Conservation (phyloP, 1,140 invertebrate species). For the Rhynchophorus ferrugineus region DNA sequence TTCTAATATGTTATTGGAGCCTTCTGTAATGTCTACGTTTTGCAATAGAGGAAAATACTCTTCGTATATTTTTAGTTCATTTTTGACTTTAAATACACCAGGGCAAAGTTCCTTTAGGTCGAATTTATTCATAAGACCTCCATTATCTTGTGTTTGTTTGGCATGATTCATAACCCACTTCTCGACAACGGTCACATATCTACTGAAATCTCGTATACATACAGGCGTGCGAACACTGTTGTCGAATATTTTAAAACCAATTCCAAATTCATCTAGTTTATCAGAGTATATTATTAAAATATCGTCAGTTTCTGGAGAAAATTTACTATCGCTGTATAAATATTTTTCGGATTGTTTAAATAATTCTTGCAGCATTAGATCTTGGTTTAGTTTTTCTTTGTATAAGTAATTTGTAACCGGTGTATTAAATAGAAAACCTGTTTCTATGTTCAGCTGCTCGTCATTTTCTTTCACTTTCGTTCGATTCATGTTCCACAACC, state of each 20-base stretch:
- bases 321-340: constrained; percentile 15
- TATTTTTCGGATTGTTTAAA: constrained; percentile 17
- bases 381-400: constrained; percentile 21
- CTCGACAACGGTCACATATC: constrained; percentile 19
- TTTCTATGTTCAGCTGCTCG: too few relatives aligned
- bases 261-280: constrained; percentile 26
- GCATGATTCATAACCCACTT: constrained; percentile 20
- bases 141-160: constrained; percentile 6
- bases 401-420: constrained; percentile 19
- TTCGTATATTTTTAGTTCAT: constrained; percentile 17
- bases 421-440: constrained; percentile 18
- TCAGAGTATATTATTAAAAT: constrained; percentile 25
- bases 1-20: constrained; percentile 9
- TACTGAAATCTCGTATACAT: constrained; percentile 30
- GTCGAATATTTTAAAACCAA: constrained; percentile 19
- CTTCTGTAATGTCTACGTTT: too few relatives aligned
- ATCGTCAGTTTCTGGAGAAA: constrained; percentile 22
- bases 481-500: constrained; percentile 14
- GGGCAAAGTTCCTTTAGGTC: constrained; percentile 15
- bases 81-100: constrained; percentile 16
- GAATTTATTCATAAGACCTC: constrained; percentile 2
- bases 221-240: constrained; percentile 20
- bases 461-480: too few relatives aligned
- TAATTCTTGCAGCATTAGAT: constrained; percentile 23
- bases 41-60: constrained; percentile 23